phyloP scores from a whole-genome alignment of 2,888 invertebrate species.

The Eumacrocentrus americanus region DNA sequence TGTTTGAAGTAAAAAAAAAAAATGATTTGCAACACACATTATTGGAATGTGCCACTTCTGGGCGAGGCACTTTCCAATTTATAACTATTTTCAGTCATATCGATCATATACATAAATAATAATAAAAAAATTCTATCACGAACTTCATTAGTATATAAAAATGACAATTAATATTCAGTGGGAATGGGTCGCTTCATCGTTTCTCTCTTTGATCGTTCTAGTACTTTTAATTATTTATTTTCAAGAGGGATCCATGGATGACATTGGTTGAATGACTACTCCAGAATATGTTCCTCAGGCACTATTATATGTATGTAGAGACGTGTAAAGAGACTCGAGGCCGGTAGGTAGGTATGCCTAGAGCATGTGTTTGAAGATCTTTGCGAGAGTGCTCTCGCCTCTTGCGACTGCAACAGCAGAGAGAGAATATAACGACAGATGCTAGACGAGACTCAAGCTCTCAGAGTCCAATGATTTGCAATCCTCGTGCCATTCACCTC shows the following conservation, averaged over 20 bases:
- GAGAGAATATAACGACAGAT: conserved; percentile 52
- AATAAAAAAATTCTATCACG: neutral
- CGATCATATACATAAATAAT: neutral
- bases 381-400: conserved; percentile 37
- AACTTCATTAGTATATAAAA: conserved; percentile 3
- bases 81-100: conserved; percentile 6
- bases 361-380: conserved; percentile 52
- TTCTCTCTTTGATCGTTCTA: too few species aligned
- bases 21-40: neutral
- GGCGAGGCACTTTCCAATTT: conserved; percentile 16
- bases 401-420: too few species aligned
- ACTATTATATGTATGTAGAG: neutral
- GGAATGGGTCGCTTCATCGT: neutral
- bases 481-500: conserved; percentile 40
- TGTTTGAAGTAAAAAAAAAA: neutral
- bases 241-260: too few species aligned
- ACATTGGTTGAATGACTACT: neutral
- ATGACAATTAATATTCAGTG: neutral
- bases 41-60: conserved; percentile 5
- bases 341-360: conserved; percentile 21
- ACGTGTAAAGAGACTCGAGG: conserved; percentile 1
- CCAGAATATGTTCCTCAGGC: conserved; percentile 3
- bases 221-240: too few species aligned
- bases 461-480: conserved; percentile 42
- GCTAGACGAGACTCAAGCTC: conserved; percentile 42